Evolutionary conservation across 1,140 invertebrate genomes (phyloP), one percentile per base, ranked within the genome.

Genomic region (Aporrectodea caliginosa): DNA sequence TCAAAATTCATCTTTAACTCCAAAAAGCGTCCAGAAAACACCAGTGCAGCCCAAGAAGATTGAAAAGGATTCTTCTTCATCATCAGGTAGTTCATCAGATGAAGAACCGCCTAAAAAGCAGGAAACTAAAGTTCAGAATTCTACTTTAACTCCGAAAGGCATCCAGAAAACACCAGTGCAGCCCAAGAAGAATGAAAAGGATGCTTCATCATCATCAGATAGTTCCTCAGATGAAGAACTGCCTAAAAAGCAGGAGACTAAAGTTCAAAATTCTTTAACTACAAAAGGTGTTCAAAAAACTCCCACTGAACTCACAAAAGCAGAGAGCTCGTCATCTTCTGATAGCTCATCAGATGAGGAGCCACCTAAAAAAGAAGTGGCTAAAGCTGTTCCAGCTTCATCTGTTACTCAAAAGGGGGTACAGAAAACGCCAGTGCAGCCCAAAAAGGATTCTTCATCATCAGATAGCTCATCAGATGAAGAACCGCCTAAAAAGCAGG

Each of bases 111-210:
- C 73, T 33, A 27, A n/a, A 75, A 75, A 75, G 73, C 22, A 14
- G 27, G 14, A 12, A 6, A 33, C 73, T 29, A 72, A 32, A 27
- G 2, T n/a, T 12, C 6, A 12, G 12, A 12, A 12, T 73, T 84
- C 82, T 68, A 81, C 81, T 32, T 79, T 78, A 58, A 80, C 80
- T n/a, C n/a, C n/a, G 33, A 79, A 78, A 29, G 79, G 78, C 6
- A 22, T 58, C 22, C 43, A 58, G 43, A 58, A 58, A 58, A 22
- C 43, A 12, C 6, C 43, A 58, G 6, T 22, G 6, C 43, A 58
- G 77, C 22, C 80, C 29, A 73, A 27, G 14, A 75, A 73, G 73
- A 69, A 35, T 16, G 75, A 79, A 31, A 43, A 77, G 16, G 80
- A 78, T 74, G 70, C 69, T n/a, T 33, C 35, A 16, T 75, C 82